phyloP scores from a whole-genome alignment of 2,113 vertebrate species.

The Emydura subglobosa region DNA sequence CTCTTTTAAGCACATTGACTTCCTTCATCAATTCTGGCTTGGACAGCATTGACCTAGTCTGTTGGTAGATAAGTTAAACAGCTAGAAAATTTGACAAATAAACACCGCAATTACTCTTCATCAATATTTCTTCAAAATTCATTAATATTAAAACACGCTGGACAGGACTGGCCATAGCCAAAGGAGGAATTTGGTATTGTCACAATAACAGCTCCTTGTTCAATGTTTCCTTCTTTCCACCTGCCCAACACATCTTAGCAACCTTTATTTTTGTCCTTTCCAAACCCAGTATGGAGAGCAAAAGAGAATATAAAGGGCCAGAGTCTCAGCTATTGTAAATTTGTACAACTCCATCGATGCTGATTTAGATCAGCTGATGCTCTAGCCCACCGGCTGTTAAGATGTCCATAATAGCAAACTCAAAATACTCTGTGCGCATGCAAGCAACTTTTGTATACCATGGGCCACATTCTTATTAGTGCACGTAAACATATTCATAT shows the following conservation, averaged over 20 bases:
- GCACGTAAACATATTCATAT: background rate
- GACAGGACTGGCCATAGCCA: background rate
- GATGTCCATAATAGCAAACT: background rate
- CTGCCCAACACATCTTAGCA: background rate
- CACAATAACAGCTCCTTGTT: background rate
- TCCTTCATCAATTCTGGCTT: constrained; percentile 60
- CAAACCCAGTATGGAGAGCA: background rate
- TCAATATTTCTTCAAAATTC: constrained; percentile 34
- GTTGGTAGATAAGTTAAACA: constrained; percentile 65
- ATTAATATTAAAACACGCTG: background rate
- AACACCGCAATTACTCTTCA: constrained; percentile 70
- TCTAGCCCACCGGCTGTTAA: background rate
- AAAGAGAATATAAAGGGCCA: no score
- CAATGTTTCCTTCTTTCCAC: background rate
- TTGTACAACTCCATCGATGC: background rate
- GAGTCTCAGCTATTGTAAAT: no score
- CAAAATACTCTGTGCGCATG: background rate
- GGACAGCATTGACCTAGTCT: constrained; percentile 57
- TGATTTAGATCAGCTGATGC: background rate
- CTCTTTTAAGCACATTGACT: constrained; percentile 53
- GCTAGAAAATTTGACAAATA: constrained; percentile 73
- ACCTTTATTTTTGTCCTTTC: background rate
- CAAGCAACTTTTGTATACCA: background rate
- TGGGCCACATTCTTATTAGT: background rate
- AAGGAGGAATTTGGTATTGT: background rate